Percentiles rank a stretch among this genome's conserved stretches.
phyloP scores from a whole-genome alignment of 2,113 vertebrate genomes.

The Alligator mississippiensis region DNA sequence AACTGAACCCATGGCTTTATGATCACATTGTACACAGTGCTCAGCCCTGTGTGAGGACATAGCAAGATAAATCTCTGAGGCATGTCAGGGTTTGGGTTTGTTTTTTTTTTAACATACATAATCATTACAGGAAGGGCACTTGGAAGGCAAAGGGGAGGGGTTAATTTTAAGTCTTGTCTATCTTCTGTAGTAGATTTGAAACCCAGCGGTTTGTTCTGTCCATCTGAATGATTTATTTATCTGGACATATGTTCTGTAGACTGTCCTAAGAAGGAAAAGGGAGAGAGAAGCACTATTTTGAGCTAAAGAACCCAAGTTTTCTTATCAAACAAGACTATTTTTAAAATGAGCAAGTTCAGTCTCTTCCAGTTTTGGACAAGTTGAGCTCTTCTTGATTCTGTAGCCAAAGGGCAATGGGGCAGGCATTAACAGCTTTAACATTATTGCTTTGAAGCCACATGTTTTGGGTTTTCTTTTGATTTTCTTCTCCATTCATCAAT shows the following conservation, averaged over 20 bases:
- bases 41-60: neutral
- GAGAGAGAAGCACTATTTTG: neutral
- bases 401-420: neutral
- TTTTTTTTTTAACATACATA: neutral
- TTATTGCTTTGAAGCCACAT: slow-evolving; percentile 12
- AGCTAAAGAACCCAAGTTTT: neutral
- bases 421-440: neutral
- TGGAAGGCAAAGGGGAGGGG: neutral
- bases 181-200: neutral
- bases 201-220: neutral
- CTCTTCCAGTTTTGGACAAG: neutral
- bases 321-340: neutral
- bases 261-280: neutral
- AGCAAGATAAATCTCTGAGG: neutral
- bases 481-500: neutral
- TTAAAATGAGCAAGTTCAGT: neutral
- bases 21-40: neutral
- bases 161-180: neutral
- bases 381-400: neutral
- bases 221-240: neutral
- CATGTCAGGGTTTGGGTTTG: no score
- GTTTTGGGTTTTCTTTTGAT: neutral
- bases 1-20: accelerated
- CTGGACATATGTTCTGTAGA: accelerated
- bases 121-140: no score